Evolutionary conservation across 2,797 vertebrate genomes (phyloP).

Genomic region (Parauchenoglanis ngamensis): DNA sequence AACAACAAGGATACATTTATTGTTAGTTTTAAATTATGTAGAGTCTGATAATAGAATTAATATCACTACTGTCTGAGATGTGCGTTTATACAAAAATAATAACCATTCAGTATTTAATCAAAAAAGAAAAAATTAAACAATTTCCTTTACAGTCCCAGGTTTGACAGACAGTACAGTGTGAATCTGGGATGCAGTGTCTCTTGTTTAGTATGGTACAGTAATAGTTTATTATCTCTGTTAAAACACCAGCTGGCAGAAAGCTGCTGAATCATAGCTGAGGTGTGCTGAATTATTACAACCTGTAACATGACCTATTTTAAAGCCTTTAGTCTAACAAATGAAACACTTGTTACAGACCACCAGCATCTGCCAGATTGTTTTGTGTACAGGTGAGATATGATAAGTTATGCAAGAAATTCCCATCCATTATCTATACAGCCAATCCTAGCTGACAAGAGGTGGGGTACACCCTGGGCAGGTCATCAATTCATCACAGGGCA

Average conservation of each 20-base stretch:
- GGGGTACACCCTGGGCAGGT: too few relatives aligned
- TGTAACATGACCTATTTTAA: conserved; percentile 11
- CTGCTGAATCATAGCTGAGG: conserved; percentile 11
- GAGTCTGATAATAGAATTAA: neutral
- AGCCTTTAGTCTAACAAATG: neutral
- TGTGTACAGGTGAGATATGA: neutral
- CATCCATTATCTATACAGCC: too few relatives aligned
- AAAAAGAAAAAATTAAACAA: too few relatives aligned
- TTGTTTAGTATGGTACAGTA: neutral
- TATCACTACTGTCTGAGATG: neutral
- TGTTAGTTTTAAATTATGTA: neutral
- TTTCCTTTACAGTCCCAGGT: neutral
- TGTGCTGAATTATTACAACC: conserved; percentile 13
- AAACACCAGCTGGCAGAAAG: conserved; percentile 18
- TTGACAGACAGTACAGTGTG: neutral
- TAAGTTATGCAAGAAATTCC: neutral
- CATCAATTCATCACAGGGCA: too few relatives aligned
- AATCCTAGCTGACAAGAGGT: too few relatives aligned
- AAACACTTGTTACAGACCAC: neutral
- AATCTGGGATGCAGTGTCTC: neutral
- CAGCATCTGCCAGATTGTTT: neutral
- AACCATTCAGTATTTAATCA: neutral
- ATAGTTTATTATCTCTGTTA: neutral
- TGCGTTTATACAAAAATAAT: neutral
- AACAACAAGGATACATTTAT: neutral